A percentile compares a stretch with the other conserved stretches of the same genome.
Conservation (phyloP, 2,888 invertebrate genomes). For the Drymonia ruficornis region DNA sequence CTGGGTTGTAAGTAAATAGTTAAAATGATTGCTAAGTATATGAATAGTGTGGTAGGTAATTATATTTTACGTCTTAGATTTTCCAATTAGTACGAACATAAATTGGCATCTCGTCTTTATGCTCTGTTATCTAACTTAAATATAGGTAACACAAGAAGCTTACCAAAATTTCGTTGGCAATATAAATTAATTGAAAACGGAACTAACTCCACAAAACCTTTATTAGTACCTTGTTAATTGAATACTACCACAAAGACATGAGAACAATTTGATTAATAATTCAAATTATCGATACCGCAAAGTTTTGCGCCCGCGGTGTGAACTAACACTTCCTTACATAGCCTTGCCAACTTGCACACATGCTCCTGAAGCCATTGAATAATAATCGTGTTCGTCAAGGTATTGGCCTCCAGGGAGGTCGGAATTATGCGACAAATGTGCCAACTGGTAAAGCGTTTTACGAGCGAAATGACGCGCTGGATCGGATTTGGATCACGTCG, state of each 20-base stretch:
- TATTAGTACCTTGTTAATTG: not conserved
- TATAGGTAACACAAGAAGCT: not conserved
- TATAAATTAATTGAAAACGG: not conserved
- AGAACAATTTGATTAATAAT: conserved; percentile 4
- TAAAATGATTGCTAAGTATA: too few species aligned
- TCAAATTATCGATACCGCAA: conserved; percentile 20
- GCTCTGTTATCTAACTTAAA: too few species aligned
- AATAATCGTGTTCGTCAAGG: conserved; percentile 55
- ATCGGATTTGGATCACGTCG: conserved; percentile 82
- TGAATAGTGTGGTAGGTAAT: too few species aligned
- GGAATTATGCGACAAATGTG: conserved; percentile 78
- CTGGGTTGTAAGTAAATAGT: too few species aligned
- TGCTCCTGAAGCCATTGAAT: conserved; percentile 62
- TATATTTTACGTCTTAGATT: too few species aligned
- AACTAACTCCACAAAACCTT: conserved; percentile 1
- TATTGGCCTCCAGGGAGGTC: conserved; percentile 61
- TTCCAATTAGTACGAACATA: too few species aligned
- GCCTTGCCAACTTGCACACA: conserved; percentile 31
- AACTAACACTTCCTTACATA: not conserved
- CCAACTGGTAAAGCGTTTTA: conserved; percentile 79
- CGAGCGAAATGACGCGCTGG: conserved; percentile 72
- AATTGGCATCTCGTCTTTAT: too few species aligned
- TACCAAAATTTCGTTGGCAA: not conserved
- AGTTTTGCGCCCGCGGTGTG: not conserved
- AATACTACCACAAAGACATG: not conserved